Conservation (phyloP, 2,113 vertebrate species). For the Rana temporaria region DNA sequence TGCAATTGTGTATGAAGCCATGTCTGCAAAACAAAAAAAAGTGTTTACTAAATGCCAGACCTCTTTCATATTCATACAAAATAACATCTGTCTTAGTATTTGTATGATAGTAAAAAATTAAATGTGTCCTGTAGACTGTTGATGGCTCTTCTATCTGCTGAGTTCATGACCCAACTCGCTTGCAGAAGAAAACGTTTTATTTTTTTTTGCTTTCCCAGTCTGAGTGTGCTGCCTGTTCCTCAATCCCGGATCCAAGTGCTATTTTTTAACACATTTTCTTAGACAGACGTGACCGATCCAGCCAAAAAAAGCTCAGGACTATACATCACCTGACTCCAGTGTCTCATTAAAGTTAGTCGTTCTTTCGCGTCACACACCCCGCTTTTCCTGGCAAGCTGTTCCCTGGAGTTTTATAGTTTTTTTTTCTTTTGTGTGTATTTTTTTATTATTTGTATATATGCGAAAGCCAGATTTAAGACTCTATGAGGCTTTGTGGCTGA, state of each 20-base stretch:
- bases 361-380: slow-evolving; percentile 17
- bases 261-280: slow-evolving; percentile 30
- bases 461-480: too few relatives aligned
- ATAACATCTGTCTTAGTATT: too few relatives aligned
- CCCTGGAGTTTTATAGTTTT: neutral
- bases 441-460: neutral
- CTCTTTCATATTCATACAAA: too few relatives aligned
- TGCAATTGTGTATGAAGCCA: too few relatives aligned
- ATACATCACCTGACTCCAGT: slow-evolving; percentile 37
- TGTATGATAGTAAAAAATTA: too few relatives aligned
- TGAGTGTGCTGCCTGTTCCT: slow-evolving; percentile 3
- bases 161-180: slow-evolving; percentile 28
- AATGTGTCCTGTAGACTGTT: neutral
- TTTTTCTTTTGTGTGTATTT: neutral
- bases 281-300: slow-evolving; percentile 20
- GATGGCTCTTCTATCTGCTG: neutral
- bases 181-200: neutral
- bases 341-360: slow-evolving; percentile 16
- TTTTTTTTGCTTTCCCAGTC: slow-evolving; percentile 16
- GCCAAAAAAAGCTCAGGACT: slow-evolving; percentile 25
- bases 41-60: too few relatives aligned
- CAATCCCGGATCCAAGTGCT: neutral
- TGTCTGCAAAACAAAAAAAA: too few relatives aligned
- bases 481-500: too few relatives aligned
- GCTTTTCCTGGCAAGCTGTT: slow-evolving; percentile 14